Percentiles rank a stretch among this genome's conserved stretches.
phyloP scores from a whole-genome alignment of 1,140 invertebrate genomes.

The Holotrichia oblita region DNA sequence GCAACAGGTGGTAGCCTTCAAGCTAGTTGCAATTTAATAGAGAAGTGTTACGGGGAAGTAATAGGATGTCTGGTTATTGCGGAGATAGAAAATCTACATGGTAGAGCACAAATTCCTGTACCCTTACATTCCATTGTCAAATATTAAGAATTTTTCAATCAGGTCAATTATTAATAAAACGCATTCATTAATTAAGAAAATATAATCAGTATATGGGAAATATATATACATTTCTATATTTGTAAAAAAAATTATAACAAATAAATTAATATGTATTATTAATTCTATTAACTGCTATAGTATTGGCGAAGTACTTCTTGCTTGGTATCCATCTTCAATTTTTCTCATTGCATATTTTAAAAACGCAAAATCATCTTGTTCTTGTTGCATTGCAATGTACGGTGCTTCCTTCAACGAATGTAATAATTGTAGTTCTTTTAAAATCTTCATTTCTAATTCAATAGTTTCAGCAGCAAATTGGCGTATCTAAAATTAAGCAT shows the following conservation, averaged over 20 bases:
- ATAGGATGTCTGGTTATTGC: slow-evolving; percentile 83
- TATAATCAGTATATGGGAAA: background rate
- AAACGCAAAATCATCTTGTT: slow-evolving; percentile 5
- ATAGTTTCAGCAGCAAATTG: slow-evolving; percentile 17
- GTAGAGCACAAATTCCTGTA: slow-evolving; percentile 54
- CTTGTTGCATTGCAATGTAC: background rate
- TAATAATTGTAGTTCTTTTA: slow-evolving; percentile 2
- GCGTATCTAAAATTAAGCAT: slow-evolving; percentile 14
- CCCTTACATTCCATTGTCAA: slow-evolving; percentile 40
- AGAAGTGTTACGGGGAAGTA: slow-evolving; percentile 71
- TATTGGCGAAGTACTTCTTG: background rate
- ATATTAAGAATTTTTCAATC: slow-evolving; percentile 33
- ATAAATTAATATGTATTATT: slow-evolving; percentile 9
- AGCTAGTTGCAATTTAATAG: slow-evolving; percentile 78
- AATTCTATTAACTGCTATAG: background rate
- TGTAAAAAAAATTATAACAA: background rate
- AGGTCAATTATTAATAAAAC: background rate
- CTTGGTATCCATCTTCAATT: slow-evolving; percentile 35
- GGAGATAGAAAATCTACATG: slow-evolving; percentile 79
- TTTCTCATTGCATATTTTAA: slow-evolving; percentile 22
- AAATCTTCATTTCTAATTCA: slow-evolving; percentile 30
- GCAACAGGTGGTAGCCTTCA: slow-evolving; percentile 91
- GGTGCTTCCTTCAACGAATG: background rate
- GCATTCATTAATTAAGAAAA: background rate
- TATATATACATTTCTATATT: background rate